Evolutionary conservation across 2,888 invertebrate species (phyloP).

Genomic region (Drosophila testacea): DNA sequence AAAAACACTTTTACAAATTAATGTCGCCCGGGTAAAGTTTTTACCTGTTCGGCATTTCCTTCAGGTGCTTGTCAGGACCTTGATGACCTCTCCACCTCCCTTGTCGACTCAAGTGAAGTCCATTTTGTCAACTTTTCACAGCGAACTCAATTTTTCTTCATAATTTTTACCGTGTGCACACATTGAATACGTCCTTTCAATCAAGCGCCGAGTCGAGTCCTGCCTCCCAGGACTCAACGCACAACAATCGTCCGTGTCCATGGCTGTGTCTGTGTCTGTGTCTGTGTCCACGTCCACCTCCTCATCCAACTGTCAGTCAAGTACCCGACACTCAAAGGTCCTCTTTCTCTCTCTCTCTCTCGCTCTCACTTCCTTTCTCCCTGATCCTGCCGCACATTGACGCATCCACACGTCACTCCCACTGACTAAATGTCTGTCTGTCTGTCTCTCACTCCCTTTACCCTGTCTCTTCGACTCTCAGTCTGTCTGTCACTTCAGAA

Average conservation of each 20-base stretch:
- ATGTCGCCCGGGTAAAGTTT: slow-evolving; percentile 68
- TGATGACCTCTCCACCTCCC: slow-evolving; percentile 39
- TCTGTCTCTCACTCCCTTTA: slow-evolving; percentile 9
- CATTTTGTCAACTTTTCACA: slow-evolving; percentile 78
- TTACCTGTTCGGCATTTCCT: slow-evolving; percentile 64
- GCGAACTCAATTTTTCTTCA: slow-evolving; percentile 62
- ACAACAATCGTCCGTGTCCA: slow-evolving; percentile 49
- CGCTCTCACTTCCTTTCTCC: background rate
- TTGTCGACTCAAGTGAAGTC: slow-evolving; percentile 40
- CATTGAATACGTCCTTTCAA: slow-evolving; percentile 81
- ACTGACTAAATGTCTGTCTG: slow-evolving; percentile 56
- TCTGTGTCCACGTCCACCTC: slow-evolving; percentile 43
- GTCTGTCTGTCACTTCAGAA: slow-evolving; percentile 68
- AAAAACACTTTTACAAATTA: slow-evolving; percentile 81
- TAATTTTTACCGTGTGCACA: slow-evolving; percentile 71
- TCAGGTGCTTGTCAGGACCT: slow-evolving; percentile 45
- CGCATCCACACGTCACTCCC: slow-evolving; percentile 62
- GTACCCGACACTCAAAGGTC: slow-evolving; percentile 63
- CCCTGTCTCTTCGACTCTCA: slow-evolving; percentile 1
- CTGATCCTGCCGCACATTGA: slow-evolving; percentile 3
- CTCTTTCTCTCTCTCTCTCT: slow-evolving; percentile 5
- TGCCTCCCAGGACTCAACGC: slow-evolving; percentile 32
- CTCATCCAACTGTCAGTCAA: slow-evolving; percentile 77
- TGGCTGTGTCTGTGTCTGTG: slow-evolving; percentile 17
- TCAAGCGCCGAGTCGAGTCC: slow-evolving; percentile 56